A percentile compares a stretch with the other conserved stretches of the same genome.
Evolutionary conservation across 92 coral and sea anemone species (phyloP).

Genomic region (Plumapathes pennacea): DNA sequence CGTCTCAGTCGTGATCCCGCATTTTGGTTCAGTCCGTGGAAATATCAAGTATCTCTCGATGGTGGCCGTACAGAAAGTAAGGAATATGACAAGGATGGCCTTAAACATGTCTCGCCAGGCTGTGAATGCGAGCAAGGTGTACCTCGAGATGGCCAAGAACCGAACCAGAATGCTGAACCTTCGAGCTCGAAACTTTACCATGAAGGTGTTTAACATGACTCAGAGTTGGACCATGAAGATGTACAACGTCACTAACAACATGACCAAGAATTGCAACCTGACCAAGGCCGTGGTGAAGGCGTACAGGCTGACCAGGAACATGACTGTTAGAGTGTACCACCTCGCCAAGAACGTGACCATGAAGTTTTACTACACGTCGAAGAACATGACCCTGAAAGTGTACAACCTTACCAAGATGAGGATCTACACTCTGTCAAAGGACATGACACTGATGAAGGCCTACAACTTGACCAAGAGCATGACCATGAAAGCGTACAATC

Average conservation of each 20-base stretch:
- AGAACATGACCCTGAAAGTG: constrained; percentile 53
- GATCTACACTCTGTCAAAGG: constrained; percentile 28
- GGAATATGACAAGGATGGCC: constrained; percentile 34
- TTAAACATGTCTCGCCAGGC: constrained; percentile 10
- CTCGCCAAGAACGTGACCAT: constrained; percentile 50
- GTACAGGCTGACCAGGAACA: constrained; percentile 52
- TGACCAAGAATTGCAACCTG: constrained; percentile 58
- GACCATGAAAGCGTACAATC: constrained; percentile 28
- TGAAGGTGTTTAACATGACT: constrained; percentile 40
- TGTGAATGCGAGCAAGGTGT: constrained; percentile 11
- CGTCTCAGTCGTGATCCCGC: constrained; percentile 64
- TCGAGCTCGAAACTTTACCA: constrained; percentile 15
- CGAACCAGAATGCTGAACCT: constrained; percentile 9
- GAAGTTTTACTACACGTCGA: constrained; percentile 7
- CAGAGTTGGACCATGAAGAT: constrained; percentile 34
- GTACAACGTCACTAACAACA: constrained; percentile 28
- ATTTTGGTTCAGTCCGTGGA: constrained; percentile 46
- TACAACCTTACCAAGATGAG: constrained; percentile 56
- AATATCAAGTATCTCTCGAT: constrained; percentile 46
- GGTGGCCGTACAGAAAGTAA: constrained; percentile 51
- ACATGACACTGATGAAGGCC: constrained; percentile 11
- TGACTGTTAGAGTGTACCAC: constrained; percentile 66
- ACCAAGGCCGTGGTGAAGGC: constrained; percentile 54
- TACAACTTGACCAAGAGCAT: constrained; percentile 1
- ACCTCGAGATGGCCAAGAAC: constrained; percentile 12